These are phyloP conservation scores for Irena cyanogastra DNA, from an alignment of 2,113 vertebrate genomes.

Conservation along the genomic window DNA sequence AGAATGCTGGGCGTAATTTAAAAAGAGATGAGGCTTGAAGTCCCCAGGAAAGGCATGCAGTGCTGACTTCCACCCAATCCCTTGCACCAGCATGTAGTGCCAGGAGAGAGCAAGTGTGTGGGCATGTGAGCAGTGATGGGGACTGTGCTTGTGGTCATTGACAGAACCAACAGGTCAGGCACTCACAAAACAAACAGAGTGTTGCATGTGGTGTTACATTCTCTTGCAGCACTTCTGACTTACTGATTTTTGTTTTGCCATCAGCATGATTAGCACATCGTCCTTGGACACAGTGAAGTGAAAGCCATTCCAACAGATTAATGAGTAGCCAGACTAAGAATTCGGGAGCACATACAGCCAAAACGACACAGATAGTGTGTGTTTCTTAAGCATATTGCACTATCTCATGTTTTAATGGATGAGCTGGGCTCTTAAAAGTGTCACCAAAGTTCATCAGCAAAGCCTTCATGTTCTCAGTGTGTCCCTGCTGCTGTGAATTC, in stretches of 20 bases:
- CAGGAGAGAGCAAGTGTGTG: background rate
- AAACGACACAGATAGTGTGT: background rate
- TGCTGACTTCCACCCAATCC: background rate
- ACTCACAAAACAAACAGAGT: background rate
- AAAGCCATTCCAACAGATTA: background rate
- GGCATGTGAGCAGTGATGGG: background rate
- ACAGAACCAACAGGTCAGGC: fast-evolving
- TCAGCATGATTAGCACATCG: fast-evolving
- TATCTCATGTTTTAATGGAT: background rate
- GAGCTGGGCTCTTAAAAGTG: fast-evolving
- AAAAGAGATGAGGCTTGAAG: background rate
- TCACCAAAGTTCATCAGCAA: background rate
- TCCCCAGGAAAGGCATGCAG: background rate
- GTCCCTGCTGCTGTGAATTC: background rate
- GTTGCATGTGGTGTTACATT: background rate
- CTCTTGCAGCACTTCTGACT: background rate
- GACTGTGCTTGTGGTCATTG: no score
- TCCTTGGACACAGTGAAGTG: background rate
- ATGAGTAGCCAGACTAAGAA: background rate
- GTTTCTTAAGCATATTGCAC: background rate
- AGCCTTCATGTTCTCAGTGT: background rate
- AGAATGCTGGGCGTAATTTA: background rate
- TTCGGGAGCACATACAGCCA: background rate
- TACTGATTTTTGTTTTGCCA: background rate
- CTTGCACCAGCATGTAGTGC: fast-evolving